Percentiles rank a stretch among this genome's conserved stretches.
Conservation (phyloP, 1,140 invertebrate species). For the Aphis gossypii region DNA sequence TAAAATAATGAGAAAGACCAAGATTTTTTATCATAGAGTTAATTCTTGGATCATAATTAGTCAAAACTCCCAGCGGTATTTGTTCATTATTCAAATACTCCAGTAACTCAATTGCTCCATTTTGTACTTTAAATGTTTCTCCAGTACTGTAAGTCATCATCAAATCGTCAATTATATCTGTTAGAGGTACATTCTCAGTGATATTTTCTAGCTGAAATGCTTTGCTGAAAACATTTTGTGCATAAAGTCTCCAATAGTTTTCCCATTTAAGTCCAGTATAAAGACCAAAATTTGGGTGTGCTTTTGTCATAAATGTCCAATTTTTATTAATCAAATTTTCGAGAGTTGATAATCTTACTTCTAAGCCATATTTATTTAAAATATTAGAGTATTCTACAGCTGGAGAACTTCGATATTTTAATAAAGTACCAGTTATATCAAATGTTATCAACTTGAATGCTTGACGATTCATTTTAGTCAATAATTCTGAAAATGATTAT, state of each 20-base stretch:
- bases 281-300: slow-evolving; percentile 83
- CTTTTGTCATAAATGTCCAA: slow-evolving; percentile 70
- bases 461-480: slow-evolving; percentile 21
- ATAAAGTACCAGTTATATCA: slow-evolving; percentile 84
- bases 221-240: slow-evolving; percentile 72
- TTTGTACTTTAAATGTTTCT: slow-evolving; percentile 75
- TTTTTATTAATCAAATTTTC: slow-evolving; percentile 71
- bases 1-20: slow-evolving; percentile 74
- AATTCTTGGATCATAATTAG: slow-evolving; percentile 87
- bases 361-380: slow-evolving; percentile 73
- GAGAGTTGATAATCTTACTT: slow-evolving; percentile 69
- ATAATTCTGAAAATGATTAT: neutral
- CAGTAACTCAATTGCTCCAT: slow-evolving; percentile 72
- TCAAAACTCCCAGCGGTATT: slow-evolving; percentile 78
- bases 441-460: slow-evolving; percentile 75
- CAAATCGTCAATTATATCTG: slow-evolving; percentile 70
- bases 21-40: slow-evolving; percentile 72
- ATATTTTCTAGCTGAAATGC: slow-evolving; percentile 54
- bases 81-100: slow-evolving; percentile 67
- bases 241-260: slow-evolving; percentile 81
- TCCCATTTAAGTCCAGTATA: slow-evolving; percentile 73
- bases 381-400: slow-evolving; percentile 77
- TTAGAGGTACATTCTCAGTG: slow-evolving; percentile 65
- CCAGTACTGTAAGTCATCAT: slow-evolving; percentile 72
- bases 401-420: slow-evolving; percentile 75